These are phyloP conservation scores for Amphiprion percula DNA, from an alignment of 2,113 vertebrate species.

Conservation along the genomic window DNA sequence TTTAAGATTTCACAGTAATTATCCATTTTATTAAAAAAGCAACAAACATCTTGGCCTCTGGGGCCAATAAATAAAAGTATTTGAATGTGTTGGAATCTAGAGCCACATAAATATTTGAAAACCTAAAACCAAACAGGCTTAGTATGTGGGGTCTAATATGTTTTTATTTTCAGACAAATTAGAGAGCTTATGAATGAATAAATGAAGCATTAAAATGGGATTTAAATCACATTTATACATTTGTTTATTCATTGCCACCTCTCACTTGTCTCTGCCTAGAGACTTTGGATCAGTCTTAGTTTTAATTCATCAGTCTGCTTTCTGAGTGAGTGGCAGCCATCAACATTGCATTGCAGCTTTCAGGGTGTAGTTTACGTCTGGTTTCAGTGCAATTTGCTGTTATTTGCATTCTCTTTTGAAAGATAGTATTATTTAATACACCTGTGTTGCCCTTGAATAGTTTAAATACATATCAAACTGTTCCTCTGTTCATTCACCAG, in stretches of 20 bases:
- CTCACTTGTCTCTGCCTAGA: neutral
- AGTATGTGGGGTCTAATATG: constrained; percentile 7
- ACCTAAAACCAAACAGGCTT: neutral
- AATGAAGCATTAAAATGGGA: constrained; percentile 63
- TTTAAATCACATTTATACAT: constrained; percentile 54
- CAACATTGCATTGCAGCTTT: neutral
- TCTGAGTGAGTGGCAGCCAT: neutral
- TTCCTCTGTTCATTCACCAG: too few species aligned
- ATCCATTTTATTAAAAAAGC: too few species aligned
- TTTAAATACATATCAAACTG: too few species aligned
- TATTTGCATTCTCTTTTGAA: neutral
- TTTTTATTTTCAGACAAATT: constrained; percentile 29
- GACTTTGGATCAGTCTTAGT: constrained; percentile 4
- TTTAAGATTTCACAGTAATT: too few species aligned
- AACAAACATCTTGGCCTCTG: too few species aligned
- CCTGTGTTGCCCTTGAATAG: too few species aligned
- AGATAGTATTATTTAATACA: neutral
- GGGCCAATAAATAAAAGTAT: too few species aligned
- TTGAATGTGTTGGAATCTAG: too few species aligned
- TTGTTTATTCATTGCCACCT: constrained; percentile 33
- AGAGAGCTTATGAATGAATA: constrained; percentile 40
- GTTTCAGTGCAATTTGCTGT: neutral
- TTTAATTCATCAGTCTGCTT: neutral
- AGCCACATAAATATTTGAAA: neutral
- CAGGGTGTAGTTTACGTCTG: neutral